These are phyloP conservation scores for Orestias chungarensis DNA, from an alignment of 2,797 vertebrate species.

Conservation along the genomic window DNA sequence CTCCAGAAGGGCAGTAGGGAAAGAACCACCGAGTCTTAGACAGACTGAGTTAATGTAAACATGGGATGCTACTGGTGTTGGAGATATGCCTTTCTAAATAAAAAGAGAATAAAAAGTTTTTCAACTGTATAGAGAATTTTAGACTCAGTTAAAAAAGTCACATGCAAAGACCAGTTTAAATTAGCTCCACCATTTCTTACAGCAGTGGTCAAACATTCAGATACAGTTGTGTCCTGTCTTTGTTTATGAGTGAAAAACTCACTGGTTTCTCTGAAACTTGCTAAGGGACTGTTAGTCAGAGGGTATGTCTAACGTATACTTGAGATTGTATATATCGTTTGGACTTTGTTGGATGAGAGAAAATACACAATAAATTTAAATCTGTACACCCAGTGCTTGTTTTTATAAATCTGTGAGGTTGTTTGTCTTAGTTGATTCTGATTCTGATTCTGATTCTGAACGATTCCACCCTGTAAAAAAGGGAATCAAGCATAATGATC, in stretches of 20 bases:
- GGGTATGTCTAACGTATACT: neutral
- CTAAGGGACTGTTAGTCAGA: neutral
- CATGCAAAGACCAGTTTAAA: neutral
- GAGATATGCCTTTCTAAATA: too few species aligned
- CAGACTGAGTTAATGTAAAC: too few species aligned
- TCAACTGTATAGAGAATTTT: neutral
- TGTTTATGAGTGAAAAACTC: neutral
- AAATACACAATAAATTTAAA: slow-evolving; percentile 7
- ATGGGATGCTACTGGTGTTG: too few species aligned
- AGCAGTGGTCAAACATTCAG: neutral
- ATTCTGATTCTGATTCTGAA: too few species aligned
- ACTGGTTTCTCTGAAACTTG: neutral
- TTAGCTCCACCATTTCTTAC: neutral
- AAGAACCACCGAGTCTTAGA: too few species aligned
- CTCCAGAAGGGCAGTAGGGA: too few species aligned
- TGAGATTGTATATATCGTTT: neutral
- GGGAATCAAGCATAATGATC: neutral
- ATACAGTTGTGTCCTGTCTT: neutral
- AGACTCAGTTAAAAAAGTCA: neutral
- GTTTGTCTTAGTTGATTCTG: slow-evolving; percentile 1
- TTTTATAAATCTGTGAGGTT: neutral
- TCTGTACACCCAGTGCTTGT: neutral
- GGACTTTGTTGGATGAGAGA: neutral
- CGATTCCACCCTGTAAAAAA: neutral
- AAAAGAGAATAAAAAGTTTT: too few species aligned